phyloP scores from a whole-genome alignment of 2,113 vertebrate genomes.

The Scomber scombrus region DNA sequence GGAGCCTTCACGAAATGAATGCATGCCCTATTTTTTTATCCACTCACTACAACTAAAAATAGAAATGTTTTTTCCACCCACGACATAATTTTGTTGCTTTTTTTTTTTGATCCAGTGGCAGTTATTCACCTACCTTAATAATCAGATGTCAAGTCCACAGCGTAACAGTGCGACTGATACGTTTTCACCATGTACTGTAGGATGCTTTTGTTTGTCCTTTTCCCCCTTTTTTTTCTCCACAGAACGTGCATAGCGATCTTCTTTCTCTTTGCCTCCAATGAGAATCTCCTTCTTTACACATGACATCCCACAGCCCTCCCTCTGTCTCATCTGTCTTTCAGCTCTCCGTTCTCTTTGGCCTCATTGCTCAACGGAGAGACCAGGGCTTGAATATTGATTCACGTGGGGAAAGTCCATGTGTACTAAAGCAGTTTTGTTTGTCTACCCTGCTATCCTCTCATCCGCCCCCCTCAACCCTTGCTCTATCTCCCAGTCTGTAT shows the following conservation, averaged over 20 bases:
- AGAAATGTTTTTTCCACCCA: not conserved
- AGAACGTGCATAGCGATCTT: constrained; percentile 55
- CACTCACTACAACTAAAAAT: constrained; percentile 21
- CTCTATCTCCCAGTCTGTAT: constrained; percentile 41
- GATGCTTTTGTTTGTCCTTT: constrained; percentile 23
- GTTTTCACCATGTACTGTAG: constrained; percentile 37
- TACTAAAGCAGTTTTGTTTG: constrained; percentile 78
- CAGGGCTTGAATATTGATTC: constrained; percentile 83
- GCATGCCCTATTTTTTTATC: constrained; percentile 4
- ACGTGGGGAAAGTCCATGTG: constrained; percentile 79
- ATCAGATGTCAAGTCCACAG: constrained; percentile 30
- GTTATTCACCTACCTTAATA: constrained; percentile 65
- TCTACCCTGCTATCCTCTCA: constrained; percentile 66
- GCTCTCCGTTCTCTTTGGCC: constrained; percentile 73
- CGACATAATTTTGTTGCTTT: not conserved
- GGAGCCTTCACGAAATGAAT: not conserved
- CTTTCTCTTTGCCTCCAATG: constrained; percentile 74
- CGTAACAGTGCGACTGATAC: constrained; percentile 28
- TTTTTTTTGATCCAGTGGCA: not conserved
- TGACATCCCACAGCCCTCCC: constrained; percentile 72
- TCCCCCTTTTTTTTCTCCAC: not conserved
- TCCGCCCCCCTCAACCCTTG: constrained; percentile 20
- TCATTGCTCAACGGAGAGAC: constrained; percentile 75
- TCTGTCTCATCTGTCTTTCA: constrained; percentile 65
- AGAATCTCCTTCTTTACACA: constrained; percentile 67